Conservation (phyloP, 2,797 vertebrate species). For the Sebastes taczanowskii region DNA sequence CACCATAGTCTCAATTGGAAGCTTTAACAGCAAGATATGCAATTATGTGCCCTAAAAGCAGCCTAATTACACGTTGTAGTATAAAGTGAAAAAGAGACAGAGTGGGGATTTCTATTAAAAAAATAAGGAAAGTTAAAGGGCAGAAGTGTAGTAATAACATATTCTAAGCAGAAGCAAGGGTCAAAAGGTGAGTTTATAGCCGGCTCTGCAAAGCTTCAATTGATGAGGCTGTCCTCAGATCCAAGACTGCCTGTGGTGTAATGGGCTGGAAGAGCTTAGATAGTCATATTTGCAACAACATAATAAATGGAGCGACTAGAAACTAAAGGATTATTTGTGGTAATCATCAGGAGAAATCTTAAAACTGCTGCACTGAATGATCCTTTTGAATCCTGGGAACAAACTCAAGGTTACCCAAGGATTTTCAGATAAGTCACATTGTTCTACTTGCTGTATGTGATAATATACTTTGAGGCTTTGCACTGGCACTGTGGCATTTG, state of each 20-base stretch:
- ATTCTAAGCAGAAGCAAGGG: neutral
- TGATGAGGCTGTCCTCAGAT: slow-evolving; percentile 1
- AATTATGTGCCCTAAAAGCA: neutral
- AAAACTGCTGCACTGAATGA: neutral
- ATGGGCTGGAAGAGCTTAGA: neutral
- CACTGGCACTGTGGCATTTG: neutral
- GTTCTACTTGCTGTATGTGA: neutral
- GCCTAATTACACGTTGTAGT: neutral
- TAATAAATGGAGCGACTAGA: neutral
- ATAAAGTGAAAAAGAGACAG: neutral
- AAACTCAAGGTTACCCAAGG: neutral
- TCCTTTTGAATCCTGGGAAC: neutral
- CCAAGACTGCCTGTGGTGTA: slow-evolving; percentile 1
- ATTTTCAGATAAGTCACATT: neutral
- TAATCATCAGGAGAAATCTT: neutral
- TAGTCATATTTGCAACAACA: neutral
- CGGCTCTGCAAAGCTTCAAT: slow-evolving; percentile 4
- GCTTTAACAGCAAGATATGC: neutral
- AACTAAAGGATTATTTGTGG: neutral
- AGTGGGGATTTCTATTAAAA: neutral
- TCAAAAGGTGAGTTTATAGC: neutral
- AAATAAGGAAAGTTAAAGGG: neutral
- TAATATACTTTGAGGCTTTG: neutral
- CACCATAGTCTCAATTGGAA: neutral
- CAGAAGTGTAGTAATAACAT: neutral